Evolutionary conservation across 2,113 vertebrate species (phyloP).

Genomic region (Rhabdornis inornatus): DNA sequence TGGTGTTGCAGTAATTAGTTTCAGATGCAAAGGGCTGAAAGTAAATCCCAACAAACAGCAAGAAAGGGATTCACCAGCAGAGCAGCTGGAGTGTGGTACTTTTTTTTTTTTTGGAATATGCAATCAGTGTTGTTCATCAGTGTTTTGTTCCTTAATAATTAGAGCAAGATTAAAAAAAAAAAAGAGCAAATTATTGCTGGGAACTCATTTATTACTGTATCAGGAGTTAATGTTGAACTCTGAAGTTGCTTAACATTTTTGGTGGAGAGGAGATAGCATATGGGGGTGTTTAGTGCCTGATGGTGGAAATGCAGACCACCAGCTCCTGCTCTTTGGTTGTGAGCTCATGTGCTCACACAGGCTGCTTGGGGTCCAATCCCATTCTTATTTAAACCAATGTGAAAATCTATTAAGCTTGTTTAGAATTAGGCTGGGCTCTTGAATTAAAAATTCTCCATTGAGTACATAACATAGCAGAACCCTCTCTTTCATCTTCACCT

Average conservation of each 20-base stretch:
- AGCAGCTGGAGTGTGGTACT: slow-evolving; percentile 41
- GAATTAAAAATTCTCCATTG: background rate
- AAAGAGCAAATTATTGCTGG: background rate
- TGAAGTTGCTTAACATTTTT: slow-evolving; percentile 17
- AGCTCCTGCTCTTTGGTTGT: background rate
- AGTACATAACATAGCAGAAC: background rate
- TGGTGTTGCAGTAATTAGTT: slow-evolving; percentile 31
- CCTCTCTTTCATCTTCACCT: background rate
- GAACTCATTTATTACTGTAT: background rate
- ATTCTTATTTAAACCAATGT: background rate
- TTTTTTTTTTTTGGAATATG: background rate
- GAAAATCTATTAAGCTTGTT: background rate
- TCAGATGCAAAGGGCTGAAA: slow-evolving; percentile 2
- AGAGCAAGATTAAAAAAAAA: background rate
- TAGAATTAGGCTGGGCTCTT: background rate
- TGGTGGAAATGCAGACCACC: background rate
- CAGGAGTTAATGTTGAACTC: background rate
- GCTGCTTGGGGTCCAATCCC: background rate
- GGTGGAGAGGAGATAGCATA: background rate
- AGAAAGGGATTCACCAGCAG: slow-evolving; percentile 39
- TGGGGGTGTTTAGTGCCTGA: background rate
- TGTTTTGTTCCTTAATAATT: slow-evolving; percentile 45
- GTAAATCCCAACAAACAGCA: slow-evolving; percentile 55
- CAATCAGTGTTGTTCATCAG: slow-evolving; percentile 40
- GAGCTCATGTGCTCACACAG: background rate